phyloP scores from a whole-genome alignment of 2,113 vertebrate species.

The Corythoichthys haematopterus region DNA sequence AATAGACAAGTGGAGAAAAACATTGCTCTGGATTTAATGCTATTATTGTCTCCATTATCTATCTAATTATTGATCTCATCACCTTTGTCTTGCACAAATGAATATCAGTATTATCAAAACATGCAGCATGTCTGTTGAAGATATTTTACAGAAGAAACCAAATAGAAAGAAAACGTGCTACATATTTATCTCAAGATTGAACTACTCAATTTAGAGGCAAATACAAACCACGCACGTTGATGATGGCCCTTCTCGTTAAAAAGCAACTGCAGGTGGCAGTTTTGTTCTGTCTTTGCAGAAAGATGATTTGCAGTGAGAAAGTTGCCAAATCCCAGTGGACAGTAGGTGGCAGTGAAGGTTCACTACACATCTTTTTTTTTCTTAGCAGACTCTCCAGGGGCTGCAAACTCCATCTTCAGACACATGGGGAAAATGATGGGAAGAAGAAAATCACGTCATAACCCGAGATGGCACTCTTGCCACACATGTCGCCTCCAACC shows the following conservation, averaged over 20 bases:
- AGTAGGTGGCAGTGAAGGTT: slow-evolving; percentile 62
- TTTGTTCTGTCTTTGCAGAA: slow-evolving; percentile 27
- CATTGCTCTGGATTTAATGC: slow-evolving; percentile 20
- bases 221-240: slow-evolving; percentile 1
- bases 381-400: slow-evolving; percentile 33
- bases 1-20: slow-evolving; percentile 26
- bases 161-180: slow-evolving; percentile 2
- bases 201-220: neutral
- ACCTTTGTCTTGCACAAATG: slow-evolving; percentile 7
- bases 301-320: neutral
- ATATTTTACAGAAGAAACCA: neutral
- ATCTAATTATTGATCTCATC: neutral
- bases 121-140: neutral
- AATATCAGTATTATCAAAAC: neutral
- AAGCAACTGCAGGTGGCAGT: slow-evolving; percentile 54
- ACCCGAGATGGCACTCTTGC: slow-evolving; percentile 65
- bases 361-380: slow-evolving; percentile 20
- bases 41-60: slow-evolving; percentile 16
- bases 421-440: slow-evolving; percentile 19
- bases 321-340: slow-evolving; percentile 30
- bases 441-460: slow-evolving; percentile 13
- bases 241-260: slow-evolving; percentile 1
- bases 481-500: neutral
- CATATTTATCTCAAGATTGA: neutral
- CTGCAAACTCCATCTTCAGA: slow-evolving; percentile 33